Conservation (phyloP, 1,140 invertebrate genomes). For the Rhopalosiphum maidis region DNA sequence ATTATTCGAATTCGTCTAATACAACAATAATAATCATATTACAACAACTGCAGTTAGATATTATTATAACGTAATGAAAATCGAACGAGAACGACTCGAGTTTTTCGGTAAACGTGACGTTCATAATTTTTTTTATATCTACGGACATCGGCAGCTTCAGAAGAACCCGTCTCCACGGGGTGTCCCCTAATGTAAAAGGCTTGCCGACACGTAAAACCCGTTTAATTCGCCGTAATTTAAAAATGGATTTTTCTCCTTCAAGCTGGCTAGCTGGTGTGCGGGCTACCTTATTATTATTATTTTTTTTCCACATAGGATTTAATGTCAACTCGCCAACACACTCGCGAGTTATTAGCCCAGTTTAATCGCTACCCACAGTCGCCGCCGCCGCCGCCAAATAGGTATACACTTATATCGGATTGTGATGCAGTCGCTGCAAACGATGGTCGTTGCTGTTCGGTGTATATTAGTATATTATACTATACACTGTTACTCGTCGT, state of each 20-base stretch:
- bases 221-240: conserved; percentile 56
- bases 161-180: conserved; percentile 43
- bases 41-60: not conserved
- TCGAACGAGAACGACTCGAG: conserved; percentile 30
- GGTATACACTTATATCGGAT: not conserved
- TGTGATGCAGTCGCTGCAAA: not conserved
- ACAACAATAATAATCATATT: not conserved
- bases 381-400: not conserved
- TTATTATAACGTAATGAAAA: conserved; percentile 29
- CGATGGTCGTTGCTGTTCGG: not conserved
- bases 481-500: not conserved
- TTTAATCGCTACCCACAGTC: conserved; percentile 41
- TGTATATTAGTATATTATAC: not conserved
- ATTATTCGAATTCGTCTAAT: conserved; percentile 8
- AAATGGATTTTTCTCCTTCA: conserved; percentile 47
- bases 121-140: not conserved
- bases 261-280: not conserved
- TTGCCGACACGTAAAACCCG: conserved; percentile 54
- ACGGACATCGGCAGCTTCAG: conserved; percentile 42
- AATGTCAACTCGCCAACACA: conserved; percentile 33
- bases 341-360: conserved; percentile 32
- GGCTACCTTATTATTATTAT: conserved; percentile 8
- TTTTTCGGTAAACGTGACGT: conserved; percentile 48
- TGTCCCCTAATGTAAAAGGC: conserved; percentile 48
- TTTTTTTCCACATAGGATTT: conserved; percentile 3